phyloP scores from a whole-genome alignment of 2,113 vertebrate species.

The Cebus imitator region DNA sequence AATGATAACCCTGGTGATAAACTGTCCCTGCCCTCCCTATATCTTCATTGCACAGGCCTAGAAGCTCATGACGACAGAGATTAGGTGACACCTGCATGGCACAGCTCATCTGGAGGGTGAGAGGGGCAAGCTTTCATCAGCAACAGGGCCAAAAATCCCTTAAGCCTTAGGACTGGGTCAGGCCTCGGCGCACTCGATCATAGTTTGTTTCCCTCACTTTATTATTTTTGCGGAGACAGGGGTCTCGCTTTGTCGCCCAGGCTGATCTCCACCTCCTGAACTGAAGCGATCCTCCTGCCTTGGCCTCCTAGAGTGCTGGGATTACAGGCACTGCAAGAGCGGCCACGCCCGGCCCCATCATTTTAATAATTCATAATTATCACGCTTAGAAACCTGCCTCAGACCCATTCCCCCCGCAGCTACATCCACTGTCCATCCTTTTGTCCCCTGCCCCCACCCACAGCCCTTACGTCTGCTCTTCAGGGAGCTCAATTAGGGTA shows the following conservation, averaged over 20 bases:
- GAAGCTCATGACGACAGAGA: neutral
- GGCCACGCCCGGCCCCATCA: too few species aligned
- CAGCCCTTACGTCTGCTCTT: neutral
- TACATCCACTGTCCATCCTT: neutral
- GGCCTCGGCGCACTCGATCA: neutral
- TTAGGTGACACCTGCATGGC: neutral
- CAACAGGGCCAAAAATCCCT: neutral
- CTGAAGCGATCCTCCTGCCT: too few species aligned
- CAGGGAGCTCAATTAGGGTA: neutral
- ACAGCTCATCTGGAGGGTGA: neutral
- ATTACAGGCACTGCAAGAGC: too few species aligned
- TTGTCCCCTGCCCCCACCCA: neutral
- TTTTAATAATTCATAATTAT: neutral
- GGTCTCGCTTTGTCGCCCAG: too few species aligned
- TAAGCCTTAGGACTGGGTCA: neutral
- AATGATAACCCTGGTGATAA: neutral
- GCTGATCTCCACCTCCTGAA: too few species aligned
- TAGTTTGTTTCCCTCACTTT: neutral
- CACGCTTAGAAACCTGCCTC: neutral
- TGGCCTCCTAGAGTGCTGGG: too few species aligned
- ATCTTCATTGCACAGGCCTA: neutral
- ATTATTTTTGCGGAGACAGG: neutral
- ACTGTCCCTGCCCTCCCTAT: neutral
- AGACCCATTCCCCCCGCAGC: neutral
- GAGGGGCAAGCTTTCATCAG: neutral